These are phyloP conservation scores for Pipistrellus kuhlii DNA, from an alignment of 2,797 vertebrate species.

Conservation along the genomic window DNA sequence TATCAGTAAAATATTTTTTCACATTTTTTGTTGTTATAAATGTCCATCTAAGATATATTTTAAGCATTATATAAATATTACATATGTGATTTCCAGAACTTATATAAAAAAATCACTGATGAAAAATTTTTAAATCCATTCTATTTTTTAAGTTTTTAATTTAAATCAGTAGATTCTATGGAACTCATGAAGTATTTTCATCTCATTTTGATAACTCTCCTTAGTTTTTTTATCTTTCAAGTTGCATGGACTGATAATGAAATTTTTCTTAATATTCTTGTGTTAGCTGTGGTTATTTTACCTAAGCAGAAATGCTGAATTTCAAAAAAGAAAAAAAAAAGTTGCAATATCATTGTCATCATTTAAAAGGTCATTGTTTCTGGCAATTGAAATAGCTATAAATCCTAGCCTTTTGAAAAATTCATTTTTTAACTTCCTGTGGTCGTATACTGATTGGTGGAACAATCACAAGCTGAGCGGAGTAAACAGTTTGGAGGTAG, in stretches of 20 bases:
- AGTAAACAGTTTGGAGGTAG: neutral
- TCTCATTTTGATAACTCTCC: neutral
- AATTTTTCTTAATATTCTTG: neutral
- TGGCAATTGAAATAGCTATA: neutral
- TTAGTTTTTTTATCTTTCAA: slow-evolving; percentile 18
- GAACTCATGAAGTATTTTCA: neutral
- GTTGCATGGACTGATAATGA: neutral
- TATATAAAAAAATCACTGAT: neutral
- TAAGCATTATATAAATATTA: neutral
- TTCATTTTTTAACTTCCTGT: neutral
- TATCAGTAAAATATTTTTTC: neutral
- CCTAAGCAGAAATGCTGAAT: neutral
- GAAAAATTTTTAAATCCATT: neutral
- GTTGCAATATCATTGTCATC: neutral
- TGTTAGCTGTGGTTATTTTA: neutral
- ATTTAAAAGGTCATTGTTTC: slow-evolving; percentile 2
- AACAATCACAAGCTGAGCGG: neutral
- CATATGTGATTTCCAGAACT: neutral
- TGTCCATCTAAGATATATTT: neutral
- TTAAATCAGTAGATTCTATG: neutral
- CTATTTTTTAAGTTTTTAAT: neutral
- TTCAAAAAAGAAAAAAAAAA: neutral
- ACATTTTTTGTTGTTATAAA: neutral
- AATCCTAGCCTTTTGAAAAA: neutral
- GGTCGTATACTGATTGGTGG: neutral